These are phyloP conservation scores for Ardeotis arabs DNA, from an alignment of 2,113 vertebrate species.

Conservation along the genomic window DNA sequence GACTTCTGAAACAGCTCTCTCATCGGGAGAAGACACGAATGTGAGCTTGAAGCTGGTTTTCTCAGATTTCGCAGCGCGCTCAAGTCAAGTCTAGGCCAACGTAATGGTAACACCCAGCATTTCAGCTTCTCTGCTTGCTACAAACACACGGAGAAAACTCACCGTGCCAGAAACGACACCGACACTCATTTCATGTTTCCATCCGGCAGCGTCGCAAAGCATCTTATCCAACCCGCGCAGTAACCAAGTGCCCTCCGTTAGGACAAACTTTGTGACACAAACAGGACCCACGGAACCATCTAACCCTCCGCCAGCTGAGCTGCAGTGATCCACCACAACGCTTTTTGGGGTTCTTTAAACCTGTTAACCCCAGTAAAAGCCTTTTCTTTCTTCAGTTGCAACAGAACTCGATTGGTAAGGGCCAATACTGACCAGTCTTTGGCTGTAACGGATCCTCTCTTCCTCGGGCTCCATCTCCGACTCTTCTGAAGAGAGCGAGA, in stretches of 20 bases:
- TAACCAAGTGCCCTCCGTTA: neutral
- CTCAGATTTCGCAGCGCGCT: neutral
- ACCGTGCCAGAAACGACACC: neutral
- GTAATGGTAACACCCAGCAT: neutral
- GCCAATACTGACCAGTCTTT: slow-evolving; percentile 88
- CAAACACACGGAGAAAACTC: neutral
- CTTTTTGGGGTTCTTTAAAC: neutral
- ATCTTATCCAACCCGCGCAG: neutral
- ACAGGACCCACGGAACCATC: neutral
- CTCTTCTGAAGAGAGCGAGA: slow-evolving; percentile 76
- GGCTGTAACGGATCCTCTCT: slow-evolving; percentile 91
- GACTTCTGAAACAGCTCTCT: neutral
- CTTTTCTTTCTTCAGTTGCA: neutral
- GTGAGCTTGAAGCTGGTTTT: neutral
- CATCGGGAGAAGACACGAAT: neutral
- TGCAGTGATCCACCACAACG: neutral
- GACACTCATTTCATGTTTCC: neutral
- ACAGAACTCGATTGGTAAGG: neutral
- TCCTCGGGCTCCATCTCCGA: slow-evolving; percentile 87
- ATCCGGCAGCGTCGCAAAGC: neutral
- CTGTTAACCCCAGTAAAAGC: neutral
- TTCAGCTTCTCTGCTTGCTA: neutral
- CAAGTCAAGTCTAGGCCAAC: neutral
- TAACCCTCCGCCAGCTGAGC: neutral
- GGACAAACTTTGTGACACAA: neutral